Conservation (phyloP, 2,797 vertebrate genomes). For the Spea hammondii region DNA sequence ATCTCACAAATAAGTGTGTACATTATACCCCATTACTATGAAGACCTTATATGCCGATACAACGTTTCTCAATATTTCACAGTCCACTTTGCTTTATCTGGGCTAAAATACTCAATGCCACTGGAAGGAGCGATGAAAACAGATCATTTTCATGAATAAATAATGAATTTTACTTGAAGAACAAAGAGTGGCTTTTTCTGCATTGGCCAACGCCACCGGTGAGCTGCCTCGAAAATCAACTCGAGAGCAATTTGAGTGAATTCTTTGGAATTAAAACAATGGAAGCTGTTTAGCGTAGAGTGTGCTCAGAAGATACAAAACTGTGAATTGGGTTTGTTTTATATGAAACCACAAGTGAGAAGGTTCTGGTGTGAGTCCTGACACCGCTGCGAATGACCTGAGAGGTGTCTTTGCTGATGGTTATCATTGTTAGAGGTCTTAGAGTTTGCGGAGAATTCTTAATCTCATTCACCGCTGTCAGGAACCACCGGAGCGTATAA, state of each 20-base stretch:
- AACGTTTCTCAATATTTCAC: not conserved
- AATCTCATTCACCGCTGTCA: constrained; percentile 40
- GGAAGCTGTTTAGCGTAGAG: not conserved
- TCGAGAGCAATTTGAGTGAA: too few species aligned
- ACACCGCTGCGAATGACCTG: not conserved
- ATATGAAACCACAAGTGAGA: not conserved
- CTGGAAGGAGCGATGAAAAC: not conserved
- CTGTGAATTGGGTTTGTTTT: not conserved
- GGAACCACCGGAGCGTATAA: constrained; percentile 23
- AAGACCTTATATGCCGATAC: constrained; percentile 35
- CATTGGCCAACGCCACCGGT: not conserved
- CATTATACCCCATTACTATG: constrained; percentile 31
- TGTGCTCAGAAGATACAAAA: not conserved
- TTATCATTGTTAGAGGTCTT: constrained; percentile 29
- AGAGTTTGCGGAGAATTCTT: not conserved
- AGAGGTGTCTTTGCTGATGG: constrained; percentile 23
- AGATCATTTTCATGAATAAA: not conserved
- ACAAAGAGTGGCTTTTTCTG: not conserved
- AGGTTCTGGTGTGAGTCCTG: not conserved
- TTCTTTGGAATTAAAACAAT: not conserved
- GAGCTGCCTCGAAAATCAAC: not conserved
- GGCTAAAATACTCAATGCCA: not conserved
- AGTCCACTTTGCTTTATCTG: not conserved
- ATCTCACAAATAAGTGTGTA: constrained; percentile 20
- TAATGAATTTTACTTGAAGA: not conserved